Percentiles rank a stretch among this genome's conserved stretches.
phyloP scores from a whole-genome alignment of 2,797 vertebrate genomes.

The Discoglossus pictus region DNA sequence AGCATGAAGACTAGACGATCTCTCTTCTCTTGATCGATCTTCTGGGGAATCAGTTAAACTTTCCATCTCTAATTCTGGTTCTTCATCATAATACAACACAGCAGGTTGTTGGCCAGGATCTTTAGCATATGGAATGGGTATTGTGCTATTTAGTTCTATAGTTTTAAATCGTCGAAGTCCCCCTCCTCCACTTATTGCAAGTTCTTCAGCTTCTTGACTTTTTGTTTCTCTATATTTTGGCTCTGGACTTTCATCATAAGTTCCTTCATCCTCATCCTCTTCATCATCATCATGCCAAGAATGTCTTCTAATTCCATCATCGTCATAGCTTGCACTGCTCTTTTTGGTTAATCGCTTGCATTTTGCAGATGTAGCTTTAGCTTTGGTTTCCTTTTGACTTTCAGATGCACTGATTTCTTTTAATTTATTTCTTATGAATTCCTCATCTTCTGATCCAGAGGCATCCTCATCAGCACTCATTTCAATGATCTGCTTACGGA shows the following conservation, averaged over 20 bases:
- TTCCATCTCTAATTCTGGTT: conserved; percentile 85
- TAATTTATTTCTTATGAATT: conserved; percentile 73
- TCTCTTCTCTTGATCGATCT: conserved; percentile 94
- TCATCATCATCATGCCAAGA: conserved; percentile 72
- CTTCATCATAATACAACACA: conserved; percentile 76
- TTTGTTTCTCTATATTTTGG: conserved; percentile 77
- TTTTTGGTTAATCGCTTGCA: conserved; percentile 67
- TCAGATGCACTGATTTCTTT: conserved; percentile 68
- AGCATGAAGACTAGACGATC: conserved; percentile 90
- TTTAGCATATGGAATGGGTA: conserved; percentile 67
- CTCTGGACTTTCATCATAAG: conserved; percentile 75
- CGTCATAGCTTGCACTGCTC: conserved; percentile 73
- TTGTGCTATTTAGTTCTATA: conserved; percentile 90
- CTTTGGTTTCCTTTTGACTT: conserved; percentile 69
- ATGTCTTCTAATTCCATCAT: conserved; percentile 68
- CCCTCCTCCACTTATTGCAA: conserved; percentile 70
- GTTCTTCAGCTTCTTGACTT: conserved; percentile 77
- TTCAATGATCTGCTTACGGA: conserved; percentile 88
- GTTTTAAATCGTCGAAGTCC: conserved; percentile 90
- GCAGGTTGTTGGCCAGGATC: conserved; percentile 71
- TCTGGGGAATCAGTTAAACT: conserved; percentile 93
- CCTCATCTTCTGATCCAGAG: conserved; percentile 85
- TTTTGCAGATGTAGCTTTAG: conserved; percentile 66
- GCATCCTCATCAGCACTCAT: conserved; percentile 89
- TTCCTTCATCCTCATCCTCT: conserved; percentile 60